These are phyloP conservation scores for Siphamia tubifer DNA, from an alignment of 2,113 vertebrate genomes.

Conservation along the genomic window DNA sequence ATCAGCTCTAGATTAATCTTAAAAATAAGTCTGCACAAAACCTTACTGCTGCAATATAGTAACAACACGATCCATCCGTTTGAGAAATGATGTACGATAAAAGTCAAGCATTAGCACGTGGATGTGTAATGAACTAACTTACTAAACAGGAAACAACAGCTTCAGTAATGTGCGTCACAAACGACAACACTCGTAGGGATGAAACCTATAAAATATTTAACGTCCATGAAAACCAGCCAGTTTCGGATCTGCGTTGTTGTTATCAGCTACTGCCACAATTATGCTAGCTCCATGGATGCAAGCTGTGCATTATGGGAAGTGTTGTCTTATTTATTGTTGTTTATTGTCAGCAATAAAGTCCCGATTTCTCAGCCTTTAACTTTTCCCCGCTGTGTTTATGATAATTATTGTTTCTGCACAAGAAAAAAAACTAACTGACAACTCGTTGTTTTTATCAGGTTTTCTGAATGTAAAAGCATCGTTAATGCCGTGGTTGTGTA, in stretches of 20 bases:
- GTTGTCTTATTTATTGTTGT: neutral
- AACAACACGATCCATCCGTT: too few species aligned
- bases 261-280: neutral
- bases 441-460: too few species aligned
- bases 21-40: neutral
- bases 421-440: too few species aligned
- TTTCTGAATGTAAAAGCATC: too few species aligned
- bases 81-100: neutral
- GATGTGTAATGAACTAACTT: neutral
- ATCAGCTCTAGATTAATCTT: neutral
- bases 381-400: too few species aligned
- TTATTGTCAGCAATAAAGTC: neutral
- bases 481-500: too few species aligned
- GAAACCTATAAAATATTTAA: neutral
- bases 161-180: neutral
- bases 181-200: neutral
- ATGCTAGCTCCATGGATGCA: neutral
- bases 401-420: too few species aligned
- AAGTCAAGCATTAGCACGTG: neutral
- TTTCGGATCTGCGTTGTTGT: too few species aligned
- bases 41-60: neutral
- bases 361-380: too few species aligned
- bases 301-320: neutral
- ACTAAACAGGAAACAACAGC: neutral
- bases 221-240: too few species aligned